Evolutionary conservation across 1,140 invertebrate genomes (phyloP), one percentile per base, ranked within the genome.

Genomic region (Heliconius hermathena): DNA sequence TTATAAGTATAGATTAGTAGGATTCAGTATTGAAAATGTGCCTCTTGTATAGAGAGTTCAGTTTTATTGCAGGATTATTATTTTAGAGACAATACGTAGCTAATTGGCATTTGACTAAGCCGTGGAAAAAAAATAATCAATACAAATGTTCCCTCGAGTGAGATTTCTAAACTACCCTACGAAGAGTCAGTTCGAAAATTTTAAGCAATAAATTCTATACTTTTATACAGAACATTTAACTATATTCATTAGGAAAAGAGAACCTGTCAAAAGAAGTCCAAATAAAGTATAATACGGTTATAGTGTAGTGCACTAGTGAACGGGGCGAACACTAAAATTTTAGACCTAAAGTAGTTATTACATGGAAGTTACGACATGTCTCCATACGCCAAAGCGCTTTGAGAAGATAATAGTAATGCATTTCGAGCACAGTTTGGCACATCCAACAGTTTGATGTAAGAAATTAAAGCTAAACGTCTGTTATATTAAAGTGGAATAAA

Each of bases 351-450:
- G 60, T 66, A 66, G 26, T 66, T 66, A 66, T 66, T 26, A 66
- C 60, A 13, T 11, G 26, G 60, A 66, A 66, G 60, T 66, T 66
- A 16, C 60, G 60, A 66, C 11, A 36, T 66, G 60, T 66, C 60
- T 29, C 60, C 60, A 66, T 66, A 66, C 60, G 26, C 60, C 60
- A 66, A 26, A 66, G 60, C 60, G 60, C 60, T 66, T 66, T 29
- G 60, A 66, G 26, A 29, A 66, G 60, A 66, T 66, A 66, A 66
- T 29, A 66, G 60, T 29, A 66, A 66, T 66, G 60, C 60, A 66
- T 66, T 66, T 66, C 26, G 60, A 66, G 60, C 60, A 66, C 60
- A 66, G 16, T 66, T 66, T 66, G 60, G 60, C 60, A 66, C 60
- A 66, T 66, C 60, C 60, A 29, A 66, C 26, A 66, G 60, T 66